Evolutionary conservation across 1,140 invertebrate species (phyloP), one percentile per base, ranked within the genome.

Genomic region (Hermetia illucens): DNA sequence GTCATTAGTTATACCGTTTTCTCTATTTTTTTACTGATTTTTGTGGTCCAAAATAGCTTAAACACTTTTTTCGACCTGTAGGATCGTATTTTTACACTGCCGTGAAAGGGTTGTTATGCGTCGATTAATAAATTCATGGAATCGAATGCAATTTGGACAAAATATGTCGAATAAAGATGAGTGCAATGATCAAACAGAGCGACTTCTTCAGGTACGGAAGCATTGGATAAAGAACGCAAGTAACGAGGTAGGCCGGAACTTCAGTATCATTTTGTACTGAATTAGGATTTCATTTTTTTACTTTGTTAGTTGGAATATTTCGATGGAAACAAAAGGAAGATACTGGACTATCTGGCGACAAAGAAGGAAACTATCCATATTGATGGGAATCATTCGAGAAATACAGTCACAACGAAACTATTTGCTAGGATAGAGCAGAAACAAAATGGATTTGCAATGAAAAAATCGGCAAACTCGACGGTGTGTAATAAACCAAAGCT

Each of bases 291-390:
- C 30, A 10, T 15, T 16, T 29, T 8, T 30, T 38, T 13, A 5
- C 21, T 8, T 16, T 38, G 30, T 9, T 50, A 58, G 47, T 55
- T 58, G 55, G 39, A 39, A 4, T 52, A 53, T 42, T 58, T 46
- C 27, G 27, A 45, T 43, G 19, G 48, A 44, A 19, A 56, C 43
- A 9, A 51, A 47, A 4, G 32, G 36, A 4, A 32, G 18, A 5
- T 58, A 6, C 48, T 49, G 3, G 10, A 39, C 19, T 58, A 58
- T 31, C 51, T 58, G 2, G 45, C 44, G 13, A 47, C 46, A 32
- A 48, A 52, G 0, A 50, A 56, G 3, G 55, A 58, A 24, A 52
- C 52, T 20, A 15, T 58, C 33, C 52, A 50, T n/a, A 44, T 58
- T 33, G 43, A 58, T 44, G 51, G 50, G 22, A 31, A 43, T 3